Conservation (phyloP, 2,113 vertebrate genomes). For the Cochlearius cochlearius region DNA sequence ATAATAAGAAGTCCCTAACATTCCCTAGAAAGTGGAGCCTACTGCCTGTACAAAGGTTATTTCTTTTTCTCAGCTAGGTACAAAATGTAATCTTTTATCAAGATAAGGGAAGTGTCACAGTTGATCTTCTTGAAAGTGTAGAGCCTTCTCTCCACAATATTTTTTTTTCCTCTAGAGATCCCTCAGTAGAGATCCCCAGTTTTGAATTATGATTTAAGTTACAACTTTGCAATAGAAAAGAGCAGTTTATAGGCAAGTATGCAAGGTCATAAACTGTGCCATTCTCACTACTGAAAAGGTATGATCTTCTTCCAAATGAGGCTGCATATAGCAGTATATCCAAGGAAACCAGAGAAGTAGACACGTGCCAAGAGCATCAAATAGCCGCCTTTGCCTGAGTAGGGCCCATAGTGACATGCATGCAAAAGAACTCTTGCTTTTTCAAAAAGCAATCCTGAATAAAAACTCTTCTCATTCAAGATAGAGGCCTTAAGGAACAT, state of each 20-base stretch:
- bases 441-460: conserved; percentile 66
- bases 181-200: neutral
- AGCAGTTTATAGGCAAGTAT: neutral
- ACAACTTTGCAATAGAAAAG: neutral
- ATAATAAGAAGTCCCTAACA: neutral
- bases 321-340: neutral
- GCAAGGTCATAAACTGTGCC: neutral
- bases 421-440: conserved; percentile 64
- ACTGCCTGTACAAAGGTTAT: neutral
- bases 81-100: neutral
- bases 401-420: conserved; percentile 56
- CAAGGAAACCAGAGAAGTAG: neutral
- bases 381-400: neutral
- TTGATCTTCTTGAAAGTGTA: neutral
- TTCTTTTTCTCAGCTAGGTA: neutral
- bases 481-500: conserved; percentile 75
- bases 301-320: neutral
- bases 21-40: neutral
- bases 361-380: conserved; percentile 43
- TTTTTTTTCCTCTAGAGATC: neutral
- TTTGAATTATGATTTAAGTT: neutral
- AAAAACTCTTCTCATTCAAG: conserved; percentile 70
- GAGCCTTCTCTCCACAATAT: neutral
- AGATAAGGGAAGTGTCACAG: neutral
- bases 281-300: neutral